These are phyloP conservation scores for Drosophila orena DNA, from an alignment of 1,140 invertebrate genomes.

Conservation along the genomic window DNA sequence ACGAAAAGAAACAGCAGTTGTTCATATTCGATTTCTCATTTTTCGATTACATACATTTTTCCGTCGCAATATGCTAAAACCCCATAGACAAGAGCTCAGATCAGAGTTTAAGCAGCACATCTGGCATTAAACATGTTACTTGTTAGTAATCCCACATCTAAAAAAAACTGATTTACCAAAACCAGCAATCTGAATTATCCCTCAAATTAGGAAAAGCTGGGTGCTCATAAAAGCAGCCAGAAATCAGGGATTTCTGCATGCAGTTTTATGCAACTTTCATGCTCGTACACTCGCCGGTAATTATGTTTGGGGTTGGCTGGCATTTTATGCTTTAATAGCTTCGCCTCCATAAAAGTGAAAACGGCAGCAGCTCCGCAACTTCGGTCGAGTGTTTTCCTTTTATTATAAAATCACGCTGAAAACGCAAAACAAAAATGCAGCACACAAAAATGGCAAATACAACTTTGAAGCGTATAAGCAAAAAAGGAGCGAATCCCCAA, in stretches of 20 bases:
- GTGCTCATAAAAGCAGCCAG: constrained; percentile 14
- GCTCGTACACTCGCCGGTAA: constrained; percentile 43
- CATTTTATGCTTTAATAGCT: constrained; percentile 73
- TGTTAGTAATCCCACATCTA: not conserved
- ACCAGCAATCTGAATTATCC: constrained; percentile 7
- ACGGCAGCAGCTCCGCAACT: constrained; percentile 43
- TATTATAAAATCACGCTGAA: constrained; percentile 65
- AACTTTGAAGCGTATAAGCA: constrained; percentile 53
- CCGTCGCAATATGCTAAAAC: too few species aligned
- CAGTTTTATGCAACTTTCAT: constrained; percentile 29
- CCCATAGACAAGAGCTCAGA: too few species aligned
- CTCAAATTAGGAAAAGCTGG: constrained; percentile 29
- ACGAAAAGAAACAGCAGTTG: not conserved
- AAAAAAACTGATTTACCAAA: not conserved
- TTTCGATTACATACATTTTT: too few species aligned
- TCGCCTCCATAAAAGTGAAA: constrained; percentile 57
- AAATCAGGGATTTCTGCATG: constrained; percentile 17
- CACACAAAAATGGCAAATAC: constrained; percentile 62
- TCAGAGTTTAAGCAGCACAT: not conserved
- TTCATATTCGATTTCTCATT: too few species aligned
- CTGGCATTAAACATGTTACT: not conserved
- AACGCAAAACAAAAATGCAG: constrained; percentile 55
- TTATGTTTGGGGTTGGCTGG: constrained; percentile 37
- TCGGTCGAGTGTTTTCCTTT: constrained; percentile 44
- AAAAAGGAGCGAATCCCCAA: constrained; percentile 39